Evolutionary conservation across 2,113 vertebrate genomes (phyloP), one percentile per base, ranked within the genome.

Genomic region (Plotosus lineatus): DNA sequence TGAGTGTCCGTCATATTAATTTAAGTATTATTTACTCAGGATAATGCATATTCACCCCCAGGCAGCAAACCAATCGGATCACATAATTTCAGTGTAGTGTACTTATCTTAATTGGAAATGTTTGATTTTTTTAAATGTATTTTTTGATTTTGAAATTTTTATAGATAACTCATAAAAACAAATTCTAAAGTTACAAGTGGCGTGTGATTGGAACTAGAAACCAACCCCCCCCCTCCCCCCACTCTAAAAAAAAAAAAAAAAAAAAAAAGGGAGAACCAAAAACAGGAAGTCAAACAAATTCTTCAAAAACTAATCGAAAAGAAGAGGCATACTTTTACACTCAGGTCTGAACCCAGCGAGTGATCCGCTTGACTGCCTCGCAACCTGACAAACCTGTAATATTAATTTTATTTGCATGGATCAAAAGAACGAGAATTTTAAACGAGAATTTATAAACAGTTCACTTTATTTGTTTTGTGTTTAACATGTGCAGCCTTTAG

Each of bases 381-480:
- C 40, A 60, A 77, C 36, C 75, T 46, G 55, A 60, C 11, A 0
- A 82, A 81, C 83, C 75, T 48, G 79, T 68, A 60, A 28, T 56
- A 78, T 78, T 68, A 0, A 66, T 33, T 74, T 42, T 42, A 75
- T 65, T 81, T 66, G 48, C 58, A 55, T n/a, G 36, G 40, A 56
- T 71, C 42, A 51, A 26, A 21, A 15, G 40, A 31, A 53, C 51
- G 31, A 3, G 79, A 50, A 68, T 66, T 61, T 42, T n/a, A n/a
- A n/a, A n/a, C n/a, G n/a, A n/a, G n/a, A n/a, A n/a, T n/a, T n/a
- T 31, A 56, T 81, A 48, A 65, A 77, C 38, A 73, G 61, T 76
- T 44, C 31, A 77, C 42, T 46, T 31, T 33, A 23, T 69, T 28
- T 42, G 42, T 15, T 53, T 38, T 76, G 6, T 56, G 44, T 80